Evolutionary conservation across 2,113 vertebrate species (phyloP).

Genomic region (Neodontobutis hainanensis): DNA sequence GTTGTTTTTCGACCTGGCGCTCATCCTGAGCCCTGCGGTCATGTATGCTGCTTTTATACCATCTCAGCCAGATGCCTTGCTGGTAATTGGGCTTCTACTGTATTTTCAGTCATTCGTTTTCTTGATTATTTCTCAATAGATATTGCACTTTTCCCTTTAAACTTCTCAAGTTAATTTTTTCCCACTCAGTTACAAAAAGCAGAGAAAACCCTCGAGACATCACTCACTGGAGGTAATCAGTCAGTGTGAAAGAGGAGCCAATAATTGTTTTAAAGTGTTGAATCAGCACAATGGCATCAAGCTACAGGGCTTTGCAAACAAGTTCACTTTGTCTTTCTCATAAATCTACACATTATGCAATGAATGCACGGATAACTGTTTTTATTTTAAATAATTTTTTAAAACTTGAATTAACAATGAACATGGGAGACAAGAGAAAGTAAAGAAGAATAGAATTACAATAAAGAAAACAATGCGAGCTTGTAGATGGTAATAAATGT

Average conservation of each 20-base stretch:
- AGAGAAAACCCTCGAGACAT: slow-evolving; percentile 50
- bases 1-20: no score
- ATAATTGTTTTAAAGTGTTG: slow-evolving; percentile 45
- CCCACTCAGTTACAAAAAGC: slow-evolving; percentile 49
- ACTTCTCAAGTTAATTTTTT: slow-evolving; percentile 53
- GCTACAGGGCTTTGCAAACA: slow-evolving; percentile 8
- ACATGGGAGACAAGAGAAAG: background rate
- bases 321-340: slow-evolving; percentile 7
- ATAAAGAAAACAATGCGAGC: background rate
- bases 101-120: slow-evolving; percentile 25
- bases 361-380: background rate
- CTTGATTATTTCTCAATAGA: slow-evolving; percentile 35
- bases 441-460: background rate
- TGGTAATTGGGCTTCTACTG: background rate
- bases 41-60: background rate
- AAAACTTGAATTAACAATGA: no score
- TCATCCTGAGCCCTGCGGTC: background rate
- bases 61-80: background rate
- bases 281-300: slow-evolving; percentile 23
- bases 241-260: slow-evolving; percentile 52
- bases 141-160: slow-evolving; percentile 18
- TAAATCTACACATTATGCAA: background rate
- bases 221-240: slow-evolving; percentile 45
- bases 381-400: no score
- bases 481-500: slow-evolving; percentile 1